Percentiles rank a stretch among this genome's conserved stretches.
These are phyloP conservation scores for Nowickia ferox DNA, from an alignment of 2,888 invertebrate genomes.

Conservation along the genomic window DNA sequence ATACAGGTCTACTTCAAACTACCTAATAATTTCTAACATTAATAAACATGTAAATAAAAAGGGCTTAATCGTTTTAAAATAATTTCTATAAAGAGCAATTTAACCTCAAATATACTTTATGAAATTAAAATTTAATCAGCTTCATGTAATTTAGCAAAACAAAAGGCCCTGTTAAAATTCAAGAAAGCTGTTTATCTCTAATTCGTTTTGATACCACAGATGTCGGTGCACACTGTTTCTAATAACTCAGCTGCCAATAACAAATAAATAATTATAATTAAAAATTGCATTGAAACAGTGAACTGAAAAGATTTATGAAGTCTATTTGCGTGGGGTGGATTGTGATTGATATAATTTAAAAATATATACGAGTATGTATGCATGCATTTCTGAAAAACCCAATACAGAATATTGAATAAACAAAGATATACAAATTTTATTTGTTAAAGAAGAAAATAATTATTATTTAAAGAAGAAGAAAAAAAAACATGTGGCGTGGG, in stretches of 20 bases:
- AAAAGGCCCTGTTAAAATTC: too few species aligned
- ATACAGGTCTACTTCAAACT: too few species aligned
- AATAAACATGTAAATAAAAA: too few species aligned
- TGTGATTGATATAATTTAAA: not conserved
- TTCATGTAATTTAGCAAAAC: too few species aligned
- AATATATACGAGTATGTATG: not conserved
- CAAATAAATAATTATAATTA: not conserved
- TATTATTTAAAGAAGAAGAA: not conserved
- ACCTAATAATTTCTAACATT: too few species aligned
- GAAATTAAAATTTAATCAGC: too few species aligned
- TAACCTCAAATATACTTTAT: too few species aligned
- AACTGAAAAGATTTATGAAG: not conserved
- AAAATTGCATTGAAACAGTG: not conserved
- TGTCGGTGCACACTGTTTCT: not conserved
- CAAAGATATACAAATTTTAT: slow-evolving; percentile 10
- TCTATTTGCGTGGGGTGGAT: not conserved
- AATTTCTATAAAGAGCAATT: too few species aligned
- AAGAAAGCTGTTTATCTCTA: too few species aligned
- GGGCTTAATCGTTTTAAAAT: too few species aligned
- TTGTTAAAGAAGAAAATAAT: not conserved
- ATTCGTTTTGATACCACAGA: too few species aligned
- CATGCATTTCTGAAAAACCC: slow-evolving; percentile 6
- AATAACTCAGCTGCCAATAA: not conserved
- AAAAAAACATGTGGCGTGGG: slow-evolving; percentile 10
- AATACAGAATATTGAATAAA: slow-evolving; percentile 29